Conservation (phyloP, 1,140 invertebrate species). For the Rhynchophorus ferrugineus region DNA sequence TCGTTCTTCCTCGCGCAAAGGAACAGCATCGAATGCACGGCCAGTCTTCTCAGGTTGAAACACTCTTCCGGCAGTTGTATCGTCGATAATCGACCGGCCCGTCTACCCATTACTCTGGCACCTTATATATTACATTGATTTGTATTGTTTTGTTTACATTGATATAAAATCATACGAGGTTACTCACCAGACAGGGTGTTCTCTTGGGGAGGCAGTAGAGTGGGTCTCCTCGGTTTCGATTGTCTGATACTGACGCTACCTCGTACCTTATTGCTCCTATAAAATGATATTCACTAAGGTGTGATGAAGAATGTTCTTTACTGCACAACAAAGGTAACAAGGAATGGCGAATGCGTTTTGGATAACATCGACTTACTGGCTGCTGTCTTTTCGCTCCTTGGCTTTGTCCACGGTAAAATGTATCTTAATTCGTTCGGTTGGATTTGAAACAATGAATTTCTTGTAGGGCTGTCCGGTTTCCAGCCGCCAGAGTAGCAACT, state of each 20-base stretch:
- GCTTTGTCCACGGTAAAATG: conserved; percentile 28
- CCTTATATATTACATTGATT: conserved; percentile 5
- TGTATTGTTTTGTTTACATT: no score
- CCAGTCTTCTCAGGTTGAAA: conserved; percentile 28
- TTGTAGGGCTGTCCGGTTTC: conserved; percentile 37
- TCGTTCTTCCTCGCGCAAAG: conserved; percentile 31
- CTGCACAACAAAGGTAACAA: no score
- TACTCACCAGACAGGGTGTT: conserved; percentile 5
- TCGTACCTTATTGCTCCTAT: no score
- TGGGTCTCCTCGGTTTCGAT: background rate
- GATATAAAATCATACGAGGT: no score
- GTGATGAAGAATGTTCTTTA: no score
- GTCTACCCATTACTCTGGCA: conserved; percentile 6
- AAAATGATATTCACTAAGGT: no score
- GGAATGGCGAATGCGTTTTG: no score
- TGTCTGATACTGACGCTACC: no score
- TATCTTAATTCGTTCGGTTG: conserved; percentile 36
- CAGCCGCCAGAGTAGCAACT: conserved; percentile 64
- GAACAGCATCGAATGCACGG: conserved; percentile 35
- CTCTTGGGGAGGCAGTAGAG: background rate
- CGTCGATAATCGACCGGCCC: conserved; percentile 22
- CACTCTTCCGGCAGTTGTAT: conserved; percentile 29
- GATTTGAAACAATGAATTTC: conserved; percentile 34
- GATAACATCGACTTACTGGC: no score
- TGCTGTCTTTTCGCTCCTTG: conserved; percentile 12